Evolutionary conservation across 2,888 invertebrate species (phyloP), one percentile per base, ranked within the genome.

Genomic region (Platycnemis pennipes): DNA sequence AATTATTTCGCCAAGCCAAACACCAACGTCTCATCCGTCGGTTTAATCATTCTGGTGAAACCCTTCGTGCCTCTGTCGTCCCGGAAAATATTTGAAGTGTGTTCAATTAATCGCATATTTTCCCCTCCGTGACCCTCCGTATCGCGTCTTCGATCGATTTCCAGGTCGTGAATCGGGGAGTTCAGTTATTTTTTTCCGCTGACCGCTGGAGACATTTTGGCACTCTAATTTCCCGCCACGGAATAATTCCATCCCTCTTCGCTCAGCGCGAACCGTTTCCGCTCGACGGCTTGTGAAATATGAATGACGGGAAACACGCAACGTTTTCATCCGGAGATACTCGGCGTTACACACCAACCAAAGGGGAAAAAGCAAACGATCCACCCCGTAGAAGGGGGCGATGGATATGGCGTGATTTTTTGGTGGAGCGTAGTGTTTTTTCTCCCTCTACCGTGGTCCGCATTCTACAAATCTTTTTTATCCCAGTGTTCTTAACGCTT

Each of bases 151-250:
- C 13, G 37, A 77, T 77, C 77, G 37, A 37, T n/a, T 77, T 8
- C 13, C 11, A 26, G 77, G 31, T 77, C 37, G 26, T 77, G 77
- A 77, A 37, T 77, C 37, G 37, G 26, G n/a, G 77, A 37, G 37
- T 77, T 77, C 11, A 31, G 77, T 77, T n/a, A 37, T 77, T 37
- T 77, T 31, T 49, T 77, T 16, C 11, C 37, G 8, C 37, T 77
- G 77, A 77, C 31, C 77, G 37, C 37, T 77, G 77, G 77, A 77
- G 77, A 77, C 37, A 77, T 77, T 77, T 77, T 77, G 77, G 77
- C 77, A 31, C 77, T 77, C 37, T 77, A 77, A 77, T 77, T 77
- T 77, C 77, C 77, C 37, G 37, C 31, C 37, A 37, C 77, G 77
- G 77, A 77, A 37, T 77, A 37, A 77, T 77, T 77, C 77, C 77